Conservation (phyloP, 2,113 vertebrate species). For the Octodon degus region DNA sequence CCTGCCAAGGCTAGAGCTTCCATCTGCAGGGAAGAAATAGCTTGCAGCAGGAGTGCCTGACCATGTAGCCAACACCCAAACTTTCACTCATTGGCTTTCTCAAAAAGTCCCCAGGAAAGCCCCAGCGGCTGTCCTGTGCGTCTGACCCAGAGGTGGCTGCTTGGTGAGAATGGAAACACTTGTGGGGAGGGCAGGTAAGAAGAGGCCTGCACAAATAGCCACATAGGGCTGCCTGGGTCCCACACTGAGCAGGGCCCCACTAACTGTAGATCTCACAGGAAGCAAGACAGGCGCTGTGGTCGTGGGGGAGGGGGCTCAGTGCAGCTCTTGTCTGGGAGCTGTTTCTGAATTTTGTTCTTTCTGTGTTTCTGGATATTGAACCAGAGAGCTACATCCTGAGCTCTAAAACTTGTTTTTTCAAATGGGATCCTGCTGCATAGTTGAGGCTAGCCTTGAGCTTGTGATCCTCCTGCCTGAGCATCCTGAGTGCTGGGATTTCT, state of each 20-base stretch:
- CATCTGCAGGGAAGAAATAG: not conserved
- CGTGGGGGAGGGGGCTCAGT: conserved; percentile 55
- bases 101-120: conserved; percentile 82
- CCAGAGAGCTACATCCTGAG: not conserved
- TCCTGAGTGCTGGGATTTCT: not conserved
- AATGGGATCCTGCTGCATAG: not conserved
- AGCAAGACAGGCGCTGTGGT: conserved; percentile 16
- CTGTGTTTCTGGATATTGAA: not conserved
- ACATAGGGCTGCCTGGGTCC: conserved; percentile 52
- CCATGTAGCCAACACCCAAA: conserved; percentile 8
- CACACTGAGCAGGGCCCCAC: conserved; percentile 3
- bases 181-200: conserved; percentile 55
- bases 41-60: conserved; percentile 28
- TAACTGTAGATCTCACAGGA: conserved; percentile 77
- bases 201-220: conserved; percentile 69
- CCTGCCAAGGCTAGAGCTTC: not conserved
- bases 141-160: conserved; percentile 73
- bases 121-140: conserved; percentile 61
- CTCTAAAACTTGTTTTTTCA: not conserved
- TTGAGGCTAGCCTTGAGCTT: not conserved
- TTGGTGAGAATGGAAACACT: conserved; percentile 78
- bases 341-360: not conserved
- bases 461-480: not conserved
- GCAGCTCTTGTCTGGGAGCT: not conserved
- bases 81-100: conserved; percentile 81